Evolutionary conservation across 2,888 invertebrate species (phyloP), one percentile per base, ranked within the genome.

Genomic region (Mythimna albipuncta): DNA sequence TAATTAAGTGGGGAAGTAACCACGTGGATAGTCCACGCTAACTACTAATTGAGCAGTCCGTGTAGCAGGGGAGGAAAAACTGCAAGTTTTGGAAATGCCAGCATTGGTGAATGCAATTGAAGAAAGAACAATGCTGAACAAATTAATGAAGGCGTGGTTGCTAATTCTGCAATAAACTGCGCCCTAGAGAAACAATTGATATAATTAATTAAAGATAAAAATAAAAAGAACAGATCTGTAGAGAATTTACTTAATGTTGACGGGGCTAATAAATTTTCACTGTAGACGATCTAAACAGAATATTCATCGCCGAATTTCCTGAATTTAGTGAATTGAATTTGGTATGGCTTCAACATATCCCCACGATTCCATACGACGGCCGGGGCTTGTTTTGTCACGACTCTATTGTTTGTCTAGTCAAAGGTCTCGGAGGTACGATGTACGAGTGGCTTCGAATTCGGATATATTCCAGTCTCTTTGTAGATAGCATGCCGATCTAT

Each of bases 381-480:
- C 13, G 16, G 59, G 21, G 63, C 68, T 69, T 72, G 68, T 79
- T 79, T 64, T 79, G 65, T 83, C 26, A 59, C n/a, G 47, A 66
- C 10, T 41, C 58, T 47, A 83, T 80, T 83, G 83, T 79, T 79
- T 72, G 66, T 59, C 52, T 32, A 79, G 58, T 72, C 79, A 79
- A 69, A 79, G 68, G 68, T 79, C 79, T 73, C 72, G 6, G 52
- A 63, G 79, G 62, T 57, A 58, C 47, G 50, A 7, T 50, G 50
- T 50, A 16, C 7, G 38, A 58, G n/a, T 52, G 50, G 5, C 52
- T 44, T 16, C 52, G 7, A 64, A 63, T 72, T 54, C 50, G 19
- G 50, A 47, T 66, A 71, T 10, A 67, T 78, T 59, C 57, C 38
- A 64, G 58, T 79, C 65, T 79, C 79, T 72, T 59, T 68, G 83